These are phyloP conservation scores for Paralvinella palmiformis DNA, from an alignment of 1,140 invertebrate species.

Conservation along the genomic window DNA sequence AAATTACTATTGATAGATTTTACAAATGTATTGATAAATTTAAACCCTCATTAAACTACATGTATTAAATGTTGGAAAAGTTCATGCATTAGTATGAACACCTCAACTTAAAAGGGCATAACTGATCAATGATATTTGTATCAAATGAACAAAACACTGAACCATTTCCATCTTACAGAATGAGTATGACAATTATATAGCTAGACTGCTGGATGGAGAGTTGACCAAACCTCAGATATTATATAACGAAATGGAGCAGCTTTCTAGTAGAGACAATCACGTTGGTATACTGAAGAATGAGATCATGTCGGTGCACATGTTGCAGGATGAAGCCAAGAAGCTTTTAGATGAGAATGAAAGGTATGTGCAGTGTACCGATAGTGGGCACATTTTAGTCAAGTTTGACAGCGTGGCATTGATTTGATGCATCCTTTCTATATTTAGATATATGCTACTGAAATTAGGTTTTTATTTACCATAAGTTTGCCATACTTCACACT, in stretches of 20 bases:
- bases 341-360: slow-evolving; percentile 33
- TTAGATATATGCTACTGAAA: background rate
- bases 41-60: too few species aligned
- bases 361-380: slow-evolving; percentile 23
- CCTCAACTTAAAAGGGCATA: too few species aligned
- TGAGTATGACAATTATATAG: slow-evolving; percentile 46
- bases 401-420: background rate
- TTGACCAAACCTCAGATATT: slow-evolving; percentile 36
- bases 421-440: background rate
- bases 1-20: too few species aligned
- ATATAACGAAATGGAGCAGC: slow-evolving; percentile 38
- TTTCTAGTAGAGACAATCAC: slow-evolving; percentile 31
- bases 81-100: too few species aligned
- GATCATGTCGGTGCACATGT: slow-evolving; percentile 25
- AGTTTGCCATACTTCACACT: too few species aligned
- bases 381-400: background rate
- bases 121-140: background rate
- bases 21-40: too few species aligned
- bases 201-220: slow-evolving; percentile 37
- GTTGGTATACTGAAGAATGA: slow-evolving; percentile 30
- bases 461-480: background rate
- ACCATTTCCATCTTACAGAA: slow-evolving; percentile 22
- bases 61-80: too few species aligned
- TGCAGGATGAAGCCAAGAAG: slow-evolving; percentile 30
- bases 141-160: background rate